These are phyloP conservation scores for Agonopterix alstromeriana DNA, from an alignment of 2,888 invertebrate species.

Conservation along the genomic window DNA sequence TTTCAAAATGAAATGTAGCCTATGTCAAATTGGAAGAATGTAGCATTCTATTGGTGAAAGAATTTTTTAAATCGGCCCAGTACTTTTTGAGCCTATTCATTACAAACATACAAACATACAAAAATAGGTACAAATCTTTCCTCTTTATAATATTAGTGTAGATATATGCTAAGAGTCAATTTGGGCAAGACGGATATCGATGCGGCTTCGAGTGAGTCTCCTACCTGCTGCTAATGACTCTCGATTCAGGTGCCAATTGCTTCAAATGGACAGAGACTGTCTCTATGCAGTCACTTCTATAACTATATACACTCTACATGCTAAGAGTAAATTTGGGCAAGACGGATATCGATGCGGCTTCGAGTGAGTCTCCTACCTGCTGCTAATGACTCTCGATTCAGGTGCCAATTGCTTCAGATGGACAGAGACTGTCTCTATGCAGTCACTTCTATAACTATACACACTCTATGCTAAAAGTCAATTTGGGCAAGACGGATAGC, in stretches of 20 bases:
- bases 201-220: constrained; percentile 23
- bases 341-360: constrained; percentile 23
- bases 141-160: too few relatives aligned
- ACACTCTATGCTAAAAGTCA: constrained; percentile 18
- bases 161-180: constrained; percentile 22
- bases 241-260: constrained; percentile 30
- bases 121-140: too few relatives aligned
- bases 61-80: too few relatives aligned
- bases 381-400: constrained; percentile 29
- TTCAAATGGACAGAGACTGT: constrained; percentile 3
- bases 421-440: too few relatives aligned
- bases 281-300: too few relatives aligned
- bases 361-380: constrained; percentile 19
- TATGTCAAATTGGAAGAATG: too few relatives aligned
- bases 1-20: too few relatives aligned
- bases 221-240: constrained; percentile 23
- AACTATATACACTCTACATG: constrained; percentile 7
- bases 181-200: constrained; percentile 27
- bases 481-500: constrained; percentile 30
- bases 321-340: constrained; percentile 27
- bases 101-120: too few relatives aligned
- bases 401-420: constrained; percentile 5
- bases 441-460: too few relatives aligned
- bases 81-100: too few relatives aligned
- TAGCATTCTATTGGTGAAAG: too few relatives aligned